phyloP scores from a whole-genome alignment of 2,888 invertebrate genomes.

The Aradus depressus region DNA sequence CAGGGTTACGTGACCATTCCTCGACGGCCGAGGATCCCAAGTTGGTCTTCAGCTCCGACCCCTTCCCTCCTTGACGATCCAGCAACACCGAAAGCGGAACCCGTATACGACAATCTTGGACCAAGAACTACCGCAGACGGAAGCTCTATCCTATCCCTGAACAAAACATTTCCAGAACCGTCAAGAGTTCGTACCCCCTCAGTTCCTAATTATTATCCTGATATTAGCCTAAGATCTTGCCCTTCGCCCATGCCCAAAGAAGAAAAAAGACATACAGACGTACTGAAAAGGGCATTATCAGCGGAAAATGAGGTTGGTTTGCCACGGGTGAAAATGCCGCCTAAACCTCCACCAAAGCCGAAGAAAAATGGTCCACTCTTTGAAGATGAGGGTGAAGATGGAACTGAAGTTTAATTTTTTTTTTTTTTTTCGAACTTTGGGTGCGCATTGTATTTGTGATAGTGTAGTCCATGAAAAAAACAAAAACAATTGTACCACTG shows the following conservation, averaged over 20 bases:
- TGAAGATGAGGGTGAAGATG: constrained; percentile 80
- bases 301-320: constrained; percentile 22
- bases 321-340: constrained; percentile 53
- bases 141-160: constrained; percentile 65
- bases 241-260: constrained; percentile 32
- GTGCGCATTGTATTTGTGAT: no score
- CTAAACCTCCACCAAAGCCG: constrained; percentile 71
- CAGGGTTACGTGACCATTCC: constrained; percentile 82
- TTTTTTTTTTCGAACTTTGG: no score
- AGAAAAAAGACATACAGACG: constrained; percentile 15
- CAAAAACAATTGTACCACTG: no score
- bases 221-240: constrained; percentile 29
- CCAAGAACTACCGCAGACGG: constrained; percentile 75
- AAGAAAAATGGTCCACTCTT: constrained; percentile 65
- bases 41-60: constrained; percentile 60
- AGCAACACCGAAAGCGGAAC: constrained; percentile 45
- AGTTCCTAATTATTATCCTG: constrained; percentile 20
- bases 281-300: constrained; percentile 36
- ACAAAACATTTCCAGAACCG: constrained; percentile 44
- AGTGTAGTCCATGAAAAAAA: no score
- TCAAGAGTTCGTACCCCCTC: constrained; percentile 19
- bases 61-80: constrained; percentile 34
- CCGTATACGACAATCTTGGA: constrained; percentile 77
- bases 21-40: constrained; percentile 66
- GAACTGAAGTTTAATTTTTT: constrained; percentile 60